Percentiles rank a stretch among this genome's conserved stretches.
These are phyloP conservation scores for Vidua chalybeata DNA, from an alignment of 2,113 vertebrate species.

Conservation along the genomic window DNA sequence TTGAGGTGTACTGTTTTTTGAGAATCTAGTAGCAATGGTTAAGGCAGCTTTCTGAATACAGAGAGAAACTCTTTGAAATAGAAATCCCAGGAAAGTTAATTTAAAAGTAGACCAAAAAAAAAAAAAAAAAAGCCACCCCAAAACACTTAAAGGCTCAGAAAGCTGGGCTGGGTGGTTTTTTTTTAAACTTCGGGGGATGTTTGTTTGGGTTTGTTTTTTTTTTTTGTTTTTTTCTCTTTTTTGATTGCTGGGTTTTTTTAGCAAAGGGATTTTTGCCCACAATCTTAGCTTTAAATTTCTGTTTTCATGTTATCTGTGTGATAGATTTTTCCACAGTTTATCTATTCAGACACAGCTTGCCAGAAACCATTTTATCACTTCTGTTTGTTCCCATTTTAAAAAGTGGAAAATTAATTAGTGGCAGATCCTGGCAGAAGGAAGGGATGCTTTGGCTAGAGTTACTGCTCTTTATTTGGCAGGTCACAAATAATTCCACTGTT, in stretches of 20 bases:
- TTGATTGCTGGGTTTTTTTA: not conserved
- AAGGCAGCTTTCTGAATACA: not conserved
- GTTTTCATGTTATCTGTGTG: constrained; percentile 4
- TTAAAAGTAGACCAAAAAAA: not conserved
- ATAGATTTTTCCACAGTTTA: constrained; percentile 43
- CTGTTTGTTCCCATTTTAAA: constrained; percentile 54
- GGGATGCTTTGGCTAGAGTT: constrained; percentile 15
- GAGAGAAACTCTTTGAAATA: not conserved
- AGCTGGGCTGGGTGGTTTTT: not conserved
- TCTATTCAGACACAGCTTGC: constrained; percentile 22
- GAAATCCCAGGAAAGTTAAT: not conserved
- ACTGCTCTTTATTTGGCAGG: not conserved
- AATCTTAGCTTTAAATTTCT: not conserved
- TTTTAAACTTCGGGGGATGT: not conserved
- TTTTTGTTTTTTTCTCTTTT: not conserved
- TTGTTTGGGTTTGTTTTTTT: not conserved
- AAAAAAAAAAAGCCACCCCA: not conserved
- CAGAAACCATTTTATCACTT: constrained; percentile 50
- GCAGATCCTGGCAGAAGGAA: constrained; percentile 3
- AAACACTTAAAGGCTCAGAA: not conserved
- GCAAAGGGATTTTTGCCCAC: not conserved
- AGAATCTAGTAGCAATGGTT: not conserved
- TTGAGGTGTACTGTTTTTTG: not conserved
- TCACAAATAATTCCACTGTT: not conserved
- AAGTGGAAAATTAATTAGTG: constrained; percentile 56